A percentile compares a stretch with the other conserved stretches of the same genome.
These are phyloP conservation scores for Drosophila dives DNA, from an alignment of 2,888 invertebrate species.

Conservation along the genomic window DNA sequence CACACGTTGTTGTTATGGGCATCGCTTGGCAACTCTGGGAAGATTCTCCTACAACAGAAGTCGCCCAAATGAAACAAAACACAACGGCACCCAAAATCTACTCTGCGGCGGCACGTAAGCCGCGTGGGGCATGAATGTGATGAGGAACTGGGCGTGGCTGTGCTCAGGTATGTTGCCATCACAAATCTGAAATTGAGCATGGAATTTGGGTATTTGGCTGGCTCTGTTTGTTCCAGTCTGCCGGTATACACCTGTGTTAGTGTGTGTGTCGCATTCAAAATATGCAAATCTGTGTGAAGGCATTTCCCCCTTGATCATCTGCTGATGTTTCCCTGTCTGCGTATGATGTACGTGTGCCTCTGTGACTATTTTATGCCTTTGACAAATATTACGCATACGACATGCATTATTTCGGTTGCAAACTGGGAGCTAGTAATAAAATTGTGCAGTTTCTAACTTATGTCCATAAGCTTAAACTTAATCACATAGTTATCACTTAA, in stretches of 20 bases:
- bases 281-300: slow-evolving; percentile 53
- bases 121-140: slow-evolving; percentile 31
- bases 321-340: slow-evolving; percentile 9
- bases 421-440: background rate
- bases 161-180: slow-evolving; percentile 72
- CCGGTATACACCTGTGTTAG: slow-evolving; percentile 17
- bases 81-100: background rate
- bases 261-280: slow-evolving; percentile 39
- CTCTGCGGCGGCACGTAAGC: slow-evolving; percentile 62
- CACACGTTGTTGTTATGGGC: slow-evolving; percentile 63
- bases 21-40: slow-evolving; percentile 38
- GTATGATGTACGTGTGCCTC: slow-evolving; percentile 8
- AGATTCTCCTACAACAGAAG: slow-evolving; percentile 6
- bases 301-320: slow-evolving; percentile 45
- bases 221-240: slow-evolving; percentile 25
- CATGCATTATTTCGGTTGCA: slow-evolving; percentile 6
- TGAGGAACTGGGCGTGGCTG: slow-evolving; percentile 58
- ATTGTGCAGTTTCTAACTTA: background rate
- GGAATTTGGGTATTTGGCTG: slow-evolving; percentile 75
- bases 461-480: background rate
- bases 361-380: slow-evolving; percentile 30
- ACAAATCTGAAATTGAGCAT: slow-evolving; percentile 80
- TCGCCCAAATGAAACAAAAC: slow-evolving; percentile 12
- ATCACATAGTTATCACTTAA: background rate
- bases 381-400: slow-evolving; percentile 34